Evolutionary conservation across 1,140 invertebrate genomes (phyloP), one percentile per base, ranked within the genome.

Genomic region (Acromyrmex echinatior): DNA sequence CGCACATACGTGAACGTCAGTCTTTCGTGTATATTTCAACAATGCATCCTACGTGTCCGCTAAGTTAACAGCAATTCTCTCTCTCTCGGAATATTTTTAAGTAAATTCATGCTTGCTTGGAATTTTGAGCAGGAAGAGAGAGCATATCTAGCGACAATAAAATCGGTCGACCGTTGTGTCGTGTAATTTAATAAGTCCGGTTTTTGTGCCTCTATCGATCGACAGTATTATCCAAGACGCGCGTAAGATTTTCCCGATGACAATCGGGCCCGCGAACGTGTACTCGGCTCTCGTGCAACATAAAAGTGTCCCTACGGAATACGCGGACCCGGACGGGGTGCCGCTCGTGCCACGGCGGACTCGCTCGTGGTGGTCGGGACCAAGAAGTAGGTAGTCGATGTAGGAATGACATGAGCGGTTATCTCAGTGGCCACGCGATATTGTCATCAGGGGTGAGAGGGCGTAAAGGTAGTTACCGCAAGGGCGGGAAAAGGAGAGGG

Each of bases 351-450:
- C 87, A 18, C 80, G 76, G 78, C 31, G 68, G 73, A 63, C 80
- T 80, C 12, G 28, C 66, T 31, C 62, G 60, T 63, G 4, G 60
- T 90, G 76, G 88, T 87, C 86, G 85, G 66, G 78, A 88, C 89
- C 76, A 68, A 90, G 89, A 90, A 90, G 88, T 90, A 90, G 89
- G 89, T 90, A 89, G 89, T 94, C 92, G 93, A 95, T 94, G 94
- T 93, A 93, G 93, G 93, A 95, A 95, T 95, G 95, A 95, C 95
- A 95, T 93, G 95, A 94, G 92, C 92, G 93, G 95, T 95, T 95
- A 95, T 95, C 94, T 95, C 91, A 94, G 91, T 90, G 90, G 93
- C 95, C 95, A 95, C 95, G 95, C 94, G 94, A 94, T 94, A 94
- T 94, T 94, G 94, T 94, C 94, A 94, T 94, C 94, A 94, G 93